Conservation (phyloP, 2,888 invertebrate genomes). For the Tromatobia lineatoria region DNA sequence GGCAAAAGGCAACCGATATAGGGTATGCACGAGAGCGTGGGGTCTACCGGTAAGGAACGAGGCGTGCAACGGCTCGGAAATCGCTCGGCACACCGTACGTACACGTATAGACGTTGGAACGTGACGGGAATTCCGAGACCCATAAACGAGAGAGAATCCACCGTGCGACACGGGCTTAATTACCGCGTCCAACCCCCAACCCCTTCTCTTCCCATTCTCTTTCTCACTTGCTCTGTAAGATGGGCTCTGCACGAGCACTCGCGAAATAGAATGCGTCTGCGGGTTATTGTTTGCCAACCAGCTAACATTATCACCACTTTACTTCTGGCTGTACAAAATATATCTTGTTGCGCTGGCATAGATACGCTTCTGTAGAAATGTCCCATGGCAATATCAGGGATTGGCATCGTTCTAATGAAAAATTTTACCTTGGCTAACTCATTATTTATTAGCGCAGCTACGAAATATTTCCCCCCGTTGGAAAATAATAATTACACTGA, state of each 20-base stretch:
- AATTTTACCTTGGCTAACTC: too few relatives aligned
- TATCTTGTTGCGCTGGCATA: slow-evolving; percentile 3
- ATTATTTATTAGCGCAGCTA: too few relatives aligned
- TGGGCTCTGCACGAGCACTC: slow-evolving; percentile 40
- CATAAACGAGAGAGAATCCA: slow-evolving; percentile 67
- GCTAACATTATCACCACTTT: slow-evolving; percentile 55
- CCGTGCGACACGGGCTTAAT: slow-evolving; percentile 69
- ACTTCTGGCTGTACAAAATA: slow-evolving; percentile 7
- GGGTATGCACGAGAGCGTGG: slow-evolving; percentile 41
- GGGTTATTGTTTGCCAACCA: slow-evolving; percentile 53
- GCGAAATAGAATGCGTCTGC: slow-evolving; percentile 48
- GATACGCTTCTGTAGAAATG: too few relatives aligned
- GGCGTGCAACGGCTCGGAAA: slow-evolving; percentile 74
- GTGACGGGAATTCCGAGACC: slow-evolving; percentile 76
- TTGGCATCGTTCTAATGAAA: too few relatives aligned
- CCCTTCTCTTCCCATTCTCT: slow-evolving; percentile 1
- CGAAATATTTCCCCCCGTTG: too few relatives aligned
- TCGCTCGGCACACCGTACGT: slow-evolving; percentile 73
- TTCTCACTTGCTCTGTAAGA: slow-evolving; percentile 23
- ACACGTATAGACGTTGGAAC: slow-evolving; percentile 72
- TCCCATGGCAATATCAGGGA: too few relatives aligned
- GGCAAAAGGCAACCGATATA: slow-evolving; percentile 62
- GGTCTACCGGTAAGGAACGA: slow-evolving; percentile 63
- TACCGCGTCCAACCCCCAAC: slow-evolving; percentile 61
- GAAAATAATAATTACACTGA: too few relatives aligned